A percentile compares a stretch with the other conserved stretches of the same genome.
Evolutionary conservation across 2,113 vertebrate genomes (phyloP).

Genomic region (Lepus timidus): DNA sequence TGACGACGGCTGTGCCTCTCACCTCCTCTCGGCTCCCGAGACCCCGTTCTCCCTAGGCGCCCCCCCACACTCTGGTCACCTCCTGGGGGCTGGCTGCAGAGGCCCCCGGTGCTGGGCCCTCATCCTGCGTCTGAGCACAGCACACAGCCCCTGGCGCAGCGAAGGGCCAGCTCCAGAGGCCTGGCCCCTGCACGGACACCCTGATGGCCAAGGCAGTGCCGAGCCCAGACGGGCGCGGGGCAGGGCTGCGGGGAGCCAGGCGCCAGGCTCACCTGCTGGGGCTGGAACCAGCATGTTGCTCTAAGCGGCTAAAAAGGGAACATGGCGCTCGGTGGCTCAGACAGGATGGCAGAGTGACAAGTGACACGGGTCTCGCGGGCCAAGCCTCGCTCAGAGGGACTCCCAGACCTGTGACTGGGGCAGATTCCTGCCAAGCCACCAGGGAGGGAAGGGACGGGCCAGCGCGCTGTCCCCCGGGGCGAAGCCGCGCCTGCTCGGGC

Average conservation of each 20-base stretch:
- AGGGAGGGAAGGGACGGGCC: constrained; percentile 9
- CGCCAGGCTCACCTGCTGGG: neutral
- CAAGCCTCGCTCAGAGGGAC: constrained; percentile 52
- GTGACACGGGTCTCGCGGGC: neutral
- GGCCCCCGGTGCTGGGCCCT: neutral
- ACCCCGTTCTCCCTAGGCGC: neutral
- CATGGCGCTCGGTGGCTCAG: neutral
- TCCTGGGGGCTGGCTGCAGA: neutral
- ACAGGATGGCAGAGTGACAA: constrained; percentile 40
- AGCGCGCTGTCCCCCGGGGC: neutral
- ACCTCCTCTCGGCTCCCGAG: neutral
- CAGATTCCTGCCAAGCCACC: constrained; percentile 59
- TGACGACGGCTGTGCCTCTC: neutral
- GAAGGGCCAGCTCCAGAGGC: neutral
- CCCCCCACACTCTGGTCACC: neutral
- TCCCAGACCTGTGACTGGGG: constrained; percentile 60
- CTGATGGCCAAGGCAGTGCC: neutral
- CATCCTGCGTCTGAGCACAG: neutral
- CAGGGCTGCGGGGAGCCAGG: fast-evolving
- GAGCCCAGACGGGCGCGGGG: neutral
- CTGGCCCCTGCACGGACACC: neutral
- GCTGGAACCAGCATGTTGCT: neutral
- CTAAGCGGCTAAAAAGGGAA: neutral
- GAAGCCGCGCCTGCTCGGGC: no score
- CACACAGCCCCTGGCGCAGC: neutral